phyloP scores from a whole-genome alignment of 2,888 invertebrate species.

The Strigamia maritima region DNA sequence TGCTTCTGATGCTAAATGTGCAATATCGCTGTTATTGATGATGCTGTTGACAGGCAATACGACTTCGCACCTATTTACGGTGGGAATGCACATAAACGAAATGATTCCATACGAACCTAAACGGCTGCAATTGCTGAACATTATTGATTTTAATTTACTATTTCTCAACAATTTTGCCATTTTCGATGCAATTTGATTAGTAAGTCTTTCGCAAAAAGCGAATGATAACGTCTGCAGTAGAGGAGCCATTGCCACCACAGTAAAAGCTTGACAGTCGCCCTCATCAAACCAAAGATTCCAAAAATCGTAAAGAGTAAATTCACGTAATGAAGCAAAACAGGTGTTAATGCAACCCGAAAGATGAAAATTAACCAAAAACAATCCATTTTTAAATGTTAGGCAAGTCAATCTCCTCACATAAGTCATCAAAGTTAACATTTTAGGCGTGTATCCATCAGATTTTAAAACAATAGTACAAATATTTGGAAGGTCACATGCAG shows the following conservation, averaged over 20 bases:
- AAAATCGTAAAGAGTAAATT: background rate
- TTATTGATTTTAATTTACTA: background rate
- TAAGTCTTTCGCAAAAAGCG: background rate
- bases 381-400: background rate
- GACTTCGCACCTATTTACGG: background rate
- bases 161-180: background rate
- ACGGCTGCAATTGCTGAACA: background rate
- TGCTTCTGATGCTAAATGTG: background rate
- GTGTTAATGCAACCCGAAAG: background rate
- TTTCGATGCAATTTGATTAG: background rate
- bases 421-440: background rate
- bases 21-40: background rate
- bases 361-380: background rate
- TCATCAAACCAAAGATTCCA: background rate
- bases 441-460: background rate
- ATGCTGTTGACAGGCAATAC: background rate
- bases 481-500: background rate
- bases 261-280: background rate
- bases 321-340: background rate
- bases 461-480: background rate
- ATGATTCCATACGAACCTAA: background rate
- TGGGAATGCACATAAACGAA: background rate
- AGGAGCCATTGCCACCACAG: background rate
- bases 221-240: background rate
- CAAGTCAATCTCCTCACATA: background rate